Evolutionary conservation across 1,140 invertebrate species (phyloP).

Genomic region (Drosophila tsacasi): DNA sequence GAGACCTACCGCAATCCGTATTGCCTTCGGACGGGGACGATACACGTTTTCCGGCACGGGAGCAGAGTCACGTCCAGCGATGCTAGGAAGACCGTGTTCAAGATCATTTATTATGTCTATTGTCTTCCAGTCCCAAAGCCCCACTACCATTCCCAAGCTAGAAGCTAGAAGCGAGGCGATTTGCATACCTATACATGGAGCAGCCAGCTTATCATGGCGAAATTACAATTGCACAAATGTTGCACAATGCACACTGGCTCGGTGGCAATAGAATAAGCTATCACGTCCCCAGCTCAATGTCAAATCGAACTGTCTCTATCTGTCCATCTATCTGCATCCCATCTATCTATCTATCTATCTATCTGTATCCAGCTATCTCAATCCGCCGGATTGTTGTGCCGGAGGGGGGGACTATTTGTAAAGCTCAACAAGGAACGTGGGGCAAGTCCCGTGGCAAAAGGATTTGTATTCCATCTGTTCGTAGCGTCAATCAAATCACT

Average conservation of each 20-base stretch:
- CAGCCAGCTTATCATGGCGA: slow-evolving; percentile 63
- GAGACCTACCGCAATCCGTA: slow-evolving; percentile 53
- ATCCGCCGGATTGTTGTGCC: slow-evolving; percentile 25
- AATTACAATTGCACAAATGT: slow-evolving; percentile 57
- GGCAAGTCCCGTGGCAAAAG: slow-evolving; percentile 10
- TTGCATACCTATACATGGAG: slow-evolving; percentile 57
- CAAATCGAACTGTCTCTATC: slow-evolving; percentile 70
- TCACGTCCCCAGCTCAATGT: slow-evolving; percentile 74
- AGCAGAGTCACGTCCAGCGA: slow-evolving; percentile 39
- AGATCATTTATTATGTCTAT: slow-evolving; percentile 66
- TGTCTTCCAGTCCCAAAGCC: slow-evolving; percentile 29
- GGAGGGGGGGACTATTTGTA: slow-evolving; percentile 39
- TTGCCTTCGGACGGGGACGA: slow-evolving; percentile 31
- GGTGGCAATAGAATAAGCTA: slow-evolving; percentile 35
- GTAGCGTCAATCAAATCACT: slow-evolving; percentile 63
- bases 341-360: slow-evolving; percentile 19
- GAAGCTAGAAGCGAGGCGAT: slow-evolving; percentile 25
- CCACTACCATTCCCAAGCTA: neutral
- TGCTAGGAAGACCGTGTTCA: slow-evolving; percentile 38
- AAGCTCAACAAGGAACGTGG: slow-evolving; percentile 25
- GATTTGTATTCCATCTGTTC: slow-evolving; percentile 53
- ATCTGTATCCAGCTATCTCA: slow-evolving; percentile 35
- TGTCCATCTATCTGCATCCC: slow-evolving; percentile 35
- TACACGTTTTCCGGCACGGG: slow-evolving; percentile 28
- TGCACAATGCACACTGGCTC: slow-evolving; percentile 25